These are phyloP conservation scores for Pogoniulus pusillus DNA, from an alignment of 2,797 vertebrate genomes.

Conservation along the genomic window DNA sequence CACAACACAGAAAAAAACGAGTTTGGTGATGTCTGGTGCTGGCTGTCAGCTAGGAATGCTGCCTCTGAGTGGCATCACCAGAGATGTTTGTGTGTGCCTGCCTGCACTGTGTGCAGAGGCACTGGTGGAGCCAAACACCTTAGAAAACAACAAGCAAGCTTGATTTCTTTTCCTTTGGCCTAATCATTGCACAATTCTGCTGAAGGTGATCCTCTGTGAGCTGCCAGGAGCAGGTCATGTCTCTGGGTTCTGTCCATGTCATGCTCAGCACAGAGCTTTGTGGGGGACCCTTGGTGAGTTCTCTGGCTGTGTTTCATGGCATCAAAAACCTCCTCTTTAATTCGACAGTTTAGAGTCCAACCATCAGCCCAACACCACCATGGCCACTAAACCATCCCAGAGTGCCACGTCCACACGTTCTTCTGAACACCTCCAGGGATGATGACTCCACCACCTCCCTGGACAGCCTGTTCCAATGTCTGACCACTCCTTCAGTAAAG, in stretches of 20 bases:
- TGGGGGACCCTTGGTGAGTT: fast-evolving
- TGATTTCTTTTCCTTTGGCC: background rate
- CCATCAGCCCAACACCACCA: too few relatives aligned
- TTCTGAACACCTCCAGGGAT: background rate
- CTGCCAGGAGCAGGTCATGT: background rate
- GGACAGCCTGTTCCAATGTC: too few relatives aligned
- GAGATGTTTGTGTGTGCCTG: background rate
- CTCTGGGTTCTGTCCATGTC: background rate
- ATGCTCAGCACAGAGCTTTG: background rate
- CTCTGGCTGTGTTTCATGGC: background rate
- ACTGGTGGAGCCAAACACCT: background rate
- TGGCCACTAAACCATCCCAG: too few relatives aligned
- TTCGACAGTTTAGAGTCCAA: background rate
- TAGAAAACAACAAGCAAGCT: background rate
- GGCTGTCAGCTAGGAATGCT: background rate
- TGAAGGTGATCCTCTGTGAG: background rate
- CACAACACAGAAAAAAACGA: background rate
- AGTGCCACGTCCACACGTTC: too few relatives aligned
- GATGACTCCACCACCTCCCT: too few relatives aligned
- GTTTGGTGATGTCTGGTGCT: background rate
- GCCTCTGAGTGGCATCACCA: background rate
- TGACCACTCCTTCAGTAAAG: too few relatives aligned
- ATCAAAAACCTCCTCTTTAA: background rate
- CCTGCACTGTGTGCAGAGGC: background rate
- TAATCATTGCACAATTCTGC: background rate